Conservation (phyloP, 1,140 invertebrate genomes). For the Ctenoplectra terminalis region DNA sequence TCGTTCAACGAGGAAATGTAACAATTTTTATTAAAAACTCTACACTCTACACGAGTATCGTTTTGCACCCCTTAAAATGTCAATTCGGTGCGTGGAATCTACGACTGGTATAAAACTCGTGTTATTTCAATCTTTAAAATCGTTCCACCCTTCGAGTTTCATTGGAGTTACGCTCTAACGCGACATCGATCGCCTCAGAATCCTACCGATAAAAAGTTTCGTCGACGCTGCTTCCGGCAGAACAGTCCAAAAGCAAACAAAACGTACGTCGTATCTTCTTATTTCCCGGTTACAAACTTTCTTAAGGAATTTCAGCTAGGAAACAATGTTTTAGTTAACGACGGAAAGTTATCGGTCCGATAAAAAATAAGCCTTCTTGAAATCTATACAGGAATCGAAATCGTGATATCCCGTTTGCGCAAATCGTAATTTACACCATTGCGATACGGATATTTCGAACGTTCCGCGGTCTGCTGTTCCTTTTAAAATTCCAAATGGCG, state of each 20-base stretch:
- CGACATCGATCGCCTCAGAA: slow-evolving; percentile 7
- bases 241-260: background rate
- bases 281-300: background rate
- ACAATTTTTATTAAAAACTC: slow-evolving; percentile 1
- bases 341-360: background rate
- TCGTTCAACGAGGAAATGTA: background rate
- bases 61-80: background rate
- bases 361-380: background rate
- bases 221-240: background rate
- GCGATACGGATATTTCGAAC: too few species aligned
- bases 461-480: too few species aligned
- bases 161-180: background rate
- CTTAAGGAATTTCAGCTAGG: background rate
- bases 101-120: too few species aligned
- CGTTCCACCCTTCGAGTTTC: background rate
- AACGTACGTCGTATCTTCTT: background rate
- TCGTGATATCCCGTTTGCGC: background rate
- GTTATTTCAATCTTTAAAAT: background rate
- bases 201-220: slow-evolving; percentile 8
- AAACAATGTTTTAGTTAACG: slow-evolving; percentile 23
- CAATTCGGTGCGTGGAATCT: background rate
- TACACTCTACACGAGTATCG: background rate
- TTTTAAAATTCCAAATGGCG: background rate
- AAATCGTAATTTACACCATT: background rate
- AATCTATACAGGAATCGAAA: background rate